Evolutionary conservation across 2,113 vertebrate species (phyloP), one percentile per base, ranked within the genome.

Genomic region (Odocoileus hemionus): DNA sequence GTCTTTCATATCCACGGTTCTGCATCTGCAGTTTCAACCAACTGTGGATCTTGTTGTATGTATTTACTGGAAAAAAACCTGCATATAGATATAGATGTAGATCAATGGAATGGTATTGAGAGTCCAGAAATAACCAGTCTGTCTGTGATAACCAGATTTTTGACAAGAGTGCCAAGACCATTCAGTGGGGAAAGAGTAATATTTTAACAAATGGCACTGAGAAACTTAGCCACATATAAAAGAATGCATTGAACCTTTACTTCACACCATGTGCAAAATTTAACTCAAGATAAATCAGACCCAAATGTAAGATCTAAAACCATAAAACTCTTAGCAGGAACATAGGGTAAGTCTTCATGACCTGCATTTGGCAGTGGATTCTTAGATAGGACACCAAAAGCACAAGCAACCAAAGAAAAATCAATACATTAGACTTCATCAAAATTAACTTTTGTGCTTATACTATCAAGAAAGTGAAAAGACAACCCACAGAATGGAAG

Each of bases 241-340:
- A 39, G 54, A 86, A 76, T 70, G 50, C 10, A 60, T 30, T 92
- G 28, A 89, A 28, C 9, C 12, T 85, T 96, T 78, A 83, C 11
- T 6, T 60, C 28, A 67, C 15, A 28, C 21, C 7, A 1, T 45
- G 28, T 64, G 5, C 8, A 96, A 52, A 90, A 57, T 9, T 86
- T 67, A 96, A 78, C 11, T 96, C 30, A 30, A 45, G 82, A 33
- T 89, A 39, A 26, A 84, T 79, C 57, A 80, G 55, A 91, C 76
- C 33, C 57, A 74, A 70, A 43, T 67, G 12, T 74, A 88, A 76
- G 47, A 89, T 43, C 7, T 91, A 47, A 93, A 87, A 7, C 64
- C 36, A 43, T 86, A 92, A 91, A 94, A 93, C 61, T 91, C 30
- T n/a, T 47, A 91, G 43, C 43, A 89, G 54, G 84, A 96, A 90